A percentile compares a stretch with the other conserved stretches of the same genome.
phyloP scores from a whole-genome alignment of 2,888 invertebrate genomes.

The Lithophane leautieri region DNA sequence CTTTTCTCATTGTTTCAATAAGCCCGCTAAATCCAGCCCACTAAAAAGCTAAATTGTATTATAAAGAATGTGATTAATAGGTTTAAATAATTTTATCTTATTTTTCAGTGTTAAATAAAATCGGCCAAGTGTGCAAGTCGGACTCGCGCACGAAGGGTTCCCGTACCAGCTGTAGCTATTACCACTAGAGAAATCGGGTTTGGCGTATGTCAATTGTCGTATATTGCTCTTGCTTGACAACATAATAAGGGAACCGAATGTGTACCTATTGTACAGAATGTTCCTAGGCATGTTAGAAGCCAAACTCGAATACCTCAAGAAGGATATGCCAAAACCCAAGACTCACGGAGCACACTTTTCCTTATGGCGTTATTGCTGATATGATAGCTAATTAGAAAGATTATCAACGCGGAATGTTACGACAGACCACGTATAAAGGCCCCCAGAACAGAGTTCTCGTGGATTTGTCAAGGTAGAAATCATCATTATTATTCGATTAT shows the following conservation, averaged over 20 bases:
- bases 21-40: too few relatives aligned
- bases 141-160: too few relatives aligned
- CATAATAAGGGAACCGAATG: too few relatives aligned
- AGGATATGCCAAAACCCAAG: not conserved
- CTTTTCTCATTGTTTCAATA: conserved; percentile 47
- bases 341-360: not conserved
- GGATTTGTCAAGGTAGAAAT: not conserved
- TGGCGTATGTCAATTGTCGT: not conserved
- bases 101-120: conserved; percentile 1
- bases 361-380: not conserved
- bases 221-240: not conserved
- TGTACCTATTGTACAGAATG: too few relatives aligned
- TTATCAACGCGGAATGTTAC: not conserved
- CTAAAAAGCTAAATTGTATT: conserved; percentile 55
- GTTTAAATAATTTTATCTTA: conserved; percentile 31
- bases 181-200: not conserved
- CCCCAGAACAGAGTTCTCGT: not conserved
- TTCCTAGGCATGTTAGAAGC: not conserved
- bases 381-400: not conserved
- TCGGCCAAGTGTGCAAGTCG: too few relatives aligned
- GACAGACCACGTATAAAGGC: too few relatives aligned
- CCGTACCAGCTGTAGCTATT: too few relatives aligned
- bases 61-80: conserved; percentile 43
- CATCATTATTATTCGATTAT: not conserved
- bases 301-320: too few relatives aligned